Evolutionary conservation across 2,888 invertebrate genomes (phyloP).

Genomic region (Xanthorhoe designata): DNA sequence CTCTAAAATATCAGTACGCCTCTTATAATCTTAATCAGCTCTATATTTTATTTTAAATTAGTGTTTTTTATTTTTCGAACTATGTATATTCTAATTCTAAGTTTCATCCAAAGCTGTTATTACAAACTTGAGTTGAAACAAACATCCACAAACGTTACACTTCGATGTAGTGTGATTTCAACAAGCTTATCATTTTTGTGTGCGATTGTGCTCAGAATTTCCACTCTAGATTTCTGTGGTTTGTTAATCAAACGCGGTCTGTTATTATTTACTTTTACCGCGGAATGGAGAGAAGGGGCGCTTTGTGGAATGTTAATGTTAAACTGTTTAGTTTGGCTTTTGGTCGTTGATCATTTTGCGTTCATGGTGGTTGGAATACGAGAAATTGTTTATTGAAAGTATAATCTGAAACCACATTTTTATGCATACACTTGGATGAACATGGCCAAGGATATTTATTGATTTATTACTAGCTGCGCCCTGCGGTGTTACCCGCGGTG

Average conservation of each 20-base stretch:
- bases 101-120: too few species aligned
- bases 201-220: background rate
- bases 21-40: too few species aligned
- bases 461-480: too few species aligned
- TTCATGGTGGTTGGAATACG: background rate
- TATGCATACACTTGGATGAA: background rate
- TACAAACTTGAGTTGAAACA: too few species aligned
- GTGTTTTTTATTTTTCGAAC: too few species aligned
- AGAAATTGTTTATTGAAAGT: background rate
- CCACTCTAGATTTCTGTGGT: slow-evolving; percentile 11
- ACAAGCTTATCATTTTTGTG: background rate
- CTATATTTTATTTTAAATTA: too few species aligned
- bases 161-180: background rate
- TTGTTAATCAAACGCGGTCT: slow-evolving; percentile 27
- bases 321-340: background rate
- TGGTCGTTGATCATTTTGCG: slow-evolving; percentile 2
- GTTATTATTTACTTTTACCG: slow-evolving; percentile 21
- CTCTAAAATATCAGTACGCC: too few species aligned
- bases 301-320: slow-evolving; percentile 5
- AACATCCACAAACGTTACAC: too few species aligned
- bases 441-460: too few species aligned
- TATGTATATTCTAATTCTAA: too few species aligned
- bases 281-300: slow-evolving; percentile 1
- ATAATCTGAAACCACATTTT: background rate
- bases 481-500: too few species aligned